phyloP scores from a whole-genome alignment of 2,888 invertebrate species.

The Glyphotaelius pellucidus region DNA sequence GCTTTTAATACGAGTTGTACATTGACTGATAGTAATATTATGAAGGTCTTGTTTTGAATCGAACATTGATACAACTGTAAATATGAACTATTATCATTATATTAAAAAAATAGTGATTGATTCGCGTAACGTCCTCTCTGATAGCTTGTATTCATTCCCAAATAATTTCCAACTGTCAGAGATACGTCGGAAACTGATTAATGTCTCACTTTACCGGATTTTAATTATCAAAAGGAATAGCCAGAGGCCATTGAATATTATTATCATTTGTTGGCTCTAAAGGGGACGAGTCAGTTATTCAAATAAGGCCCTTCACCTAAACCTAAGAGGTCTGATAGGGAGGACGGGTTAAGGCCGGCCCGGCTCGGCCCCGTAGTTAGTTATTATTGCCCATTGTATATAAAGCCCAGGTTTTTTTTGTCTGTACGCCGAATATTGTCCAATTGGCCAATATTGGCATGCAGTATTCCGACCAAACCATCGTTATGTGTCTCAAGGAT shows the following conservation, averaged over 20 bases:
- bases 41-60: neutral
- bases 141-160: neutral
- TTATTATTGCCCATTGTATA: no score
- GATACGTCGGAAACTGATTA: neutral
- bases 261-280: neutral
- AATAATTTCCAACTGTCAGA: slow-evolving; percentile 3
- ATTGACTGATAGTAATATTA: neutral
- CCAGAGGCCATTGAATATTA: neutral
- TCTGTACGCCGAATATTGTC: no score
- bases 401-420: no score
- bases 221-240: slow-evolving; percentile 26
- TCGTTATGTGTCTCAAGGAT: no score
- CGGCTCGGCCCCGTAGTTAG: no score
- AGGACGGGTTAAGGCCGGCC: neutral
- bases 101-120: neutral
- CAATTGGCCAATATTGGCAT: no score
- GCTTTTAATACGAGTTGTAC: no score
- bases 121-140: slow-evolving; percentile 6
- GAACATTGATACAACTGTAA: neutral
- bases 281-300: slow-evolving; percentile 19
- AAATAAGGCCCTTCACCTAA: slow-evolving; percentile 26
- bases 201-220: slow-evolving; percentile 33
- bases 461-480: no score
- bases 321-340: neutral
- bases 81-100: neutral